Base-by-base conservation (phyloP, 1,140 invertebrate genomes). In the Acromyrmex heyeri region DNA sequence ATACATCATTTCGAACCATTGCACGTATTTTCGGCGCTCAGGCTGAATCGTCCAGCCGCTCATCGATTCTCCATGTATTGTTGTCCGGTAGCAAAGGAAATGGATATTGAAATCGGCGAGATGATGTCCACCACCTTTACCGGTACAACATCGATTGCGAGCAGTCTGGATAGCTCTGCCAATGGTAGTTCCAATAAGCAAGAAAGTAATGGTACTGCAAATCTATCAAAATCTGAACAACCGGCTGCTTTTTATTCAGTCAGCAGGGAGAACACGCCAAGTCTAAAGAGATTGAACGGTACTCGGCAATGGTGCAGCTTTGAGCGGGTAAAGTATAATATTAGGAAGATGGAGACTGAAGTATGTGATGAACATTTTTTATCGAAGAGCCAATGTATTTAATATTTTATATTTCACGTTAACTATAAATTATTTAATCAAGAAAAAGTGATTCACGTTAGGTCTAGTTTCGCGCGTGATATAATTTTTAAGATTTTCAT, bases 1-100 rank as follows among this genome's bases (percentile, higher is more conserved):
- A 96, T 98, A 34, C 96, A 96, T 78, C 97, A 97, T 93, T 98
- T 98, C 92, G 97, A 98, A 91, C 97, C 97, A 0, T 92, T 97
- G 64, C 97, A 97, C 88, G 97, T 97, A 10, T 97, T 97, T 89
- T 96, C 96, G 12, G 97, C 97, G 0, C 92, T 98, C 65, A 96
- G 96, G 79, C 92, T 97, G 8, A 96, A 96, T 86, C 96, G 96
- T 87, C 96, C 96, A 4, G 95, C 96, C 4, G 95, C 96, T 3
- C 96, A 97, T 93, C 94, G 96, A 4, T 97, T 97, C 86, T 96
- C 96, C 0, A 96, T 97, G 96, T 97, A 97, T 85, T 96, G 96
- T 81, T 97, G 96, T 88, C 96, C 96, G 6, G 93, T 96, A 0
- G 95, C 96, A 18, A 95, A 96, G 18, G 95, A 96, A 34, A 94